Evolutionary conservation across 1,140 invertebrate genomes (phyloP).

Genomic region (Neodiprion lecontei): DNA sequence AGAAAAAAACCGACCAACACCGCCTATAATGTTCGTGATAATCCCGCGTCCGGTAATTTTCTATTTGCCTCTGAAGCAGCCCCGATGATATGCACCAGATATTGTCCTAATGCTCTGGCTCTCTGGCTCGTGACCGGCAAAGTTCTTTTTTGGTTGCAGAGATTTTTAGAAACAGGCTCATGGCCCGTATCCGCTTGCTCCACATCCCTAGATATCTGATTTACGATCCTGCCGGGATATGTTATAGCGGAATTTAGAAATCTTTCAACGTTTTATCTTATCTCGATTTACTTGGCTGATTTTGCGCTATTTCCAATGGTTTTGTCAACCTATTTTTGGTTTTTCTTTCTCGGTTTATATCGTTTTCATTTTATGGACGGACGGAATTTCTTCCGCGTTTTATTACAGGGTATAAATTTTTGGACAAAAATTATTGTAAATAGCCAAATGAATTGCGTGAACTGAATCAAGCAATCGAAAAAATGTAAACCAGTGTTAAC

Average conservation of each 20-base stretch:
- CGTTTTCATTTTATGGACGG: too few species aligned
- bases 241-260: not conserved
- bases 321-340: too few species aligned
- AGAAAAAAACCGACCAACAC: not conserved
- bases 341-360: too few species aligned
- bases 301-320: too few species aligned
- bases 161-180: not conserved
- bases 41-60: not conserved
- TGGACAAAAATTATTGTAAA: too few species aligned
- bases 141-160: not conserved
- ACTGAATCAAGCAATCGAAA: too few species aligned
- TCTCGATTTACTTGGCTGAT: not conserved
- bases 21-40: not conserved
- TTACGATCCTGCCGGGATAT: not conserved
- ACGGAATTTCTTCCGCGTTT: too few species aligned
- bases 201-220: not conserved
- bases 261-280: not conserved
- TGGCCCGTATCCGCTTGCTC: not conserved
- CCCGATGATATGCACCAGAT: constrained; percentile 45
- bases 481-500: too few species aligned
- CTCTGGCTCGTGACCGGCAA: not conserved
- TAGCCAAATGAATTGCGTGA: too few species aligned
- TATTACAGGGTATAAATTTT: too few species aligned
- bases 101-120: constrained; percentile 38
- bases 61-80: not conserved